Conservation (phyloP, 2,113 vertebrate genomes). For the Osmerus mordax region DNA sequence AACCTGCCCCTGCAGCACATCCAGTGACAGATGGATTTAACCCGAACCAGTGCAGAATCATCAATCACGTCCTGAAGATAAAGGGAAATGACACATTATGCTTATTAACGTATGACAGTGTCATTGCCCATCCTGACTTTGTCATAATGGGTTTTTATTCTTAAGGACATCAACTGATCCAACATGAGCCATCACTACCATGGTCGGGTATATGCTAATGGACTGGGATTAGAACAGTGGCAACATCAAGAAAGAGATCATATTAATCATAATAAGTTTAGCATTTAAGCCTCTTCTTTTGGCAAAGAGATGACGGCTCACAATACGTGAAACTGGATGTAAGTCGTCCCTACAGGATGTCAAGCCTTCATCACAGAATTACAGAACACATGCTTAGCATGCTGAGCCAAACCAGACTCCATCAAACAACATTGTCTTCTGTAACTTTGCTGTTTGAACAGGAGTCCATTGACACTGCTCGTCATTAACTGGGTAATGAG, state of each 20-base stretch:
- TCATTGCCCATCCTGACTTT: constrained; percentile 6
- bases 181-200: not conserved
- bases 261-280: not conserved
- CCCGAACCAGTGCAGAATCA: constrained; percentile 6
- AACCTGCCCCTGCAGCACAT: not conserved
- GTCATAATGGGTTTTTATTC: constrained; percentile 8
- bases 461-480: no score
- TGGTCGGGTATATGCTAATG: not conserved
- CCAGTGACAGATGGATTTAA: not conserved
- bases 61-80: constrained; percentile 35
- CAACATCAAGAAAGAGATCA: not conserved
- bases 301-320: no score
- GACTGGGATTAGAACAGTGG: not conserved
- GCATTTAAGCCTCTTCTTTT: no score
- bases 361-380: no score
- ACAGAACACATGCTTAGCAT: no score
- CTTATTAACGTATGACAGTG: constrained; percentile 17
- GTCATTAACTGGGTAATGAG: no score
- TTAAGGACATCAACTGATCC: not conserved
- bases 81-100: constrained; percentile 21
- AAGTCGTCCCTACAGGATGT: no score
- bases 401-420: no score
- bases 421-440: no score
- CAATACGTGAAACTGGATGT: no score
- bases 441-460: no score